Percentiles rank a stretch among this genome's conserved stretches.
Evolutionary conservation across 2,797 vertebrate species (phyloP).

Genomic region (Anniella stebbinsi): DNA sequence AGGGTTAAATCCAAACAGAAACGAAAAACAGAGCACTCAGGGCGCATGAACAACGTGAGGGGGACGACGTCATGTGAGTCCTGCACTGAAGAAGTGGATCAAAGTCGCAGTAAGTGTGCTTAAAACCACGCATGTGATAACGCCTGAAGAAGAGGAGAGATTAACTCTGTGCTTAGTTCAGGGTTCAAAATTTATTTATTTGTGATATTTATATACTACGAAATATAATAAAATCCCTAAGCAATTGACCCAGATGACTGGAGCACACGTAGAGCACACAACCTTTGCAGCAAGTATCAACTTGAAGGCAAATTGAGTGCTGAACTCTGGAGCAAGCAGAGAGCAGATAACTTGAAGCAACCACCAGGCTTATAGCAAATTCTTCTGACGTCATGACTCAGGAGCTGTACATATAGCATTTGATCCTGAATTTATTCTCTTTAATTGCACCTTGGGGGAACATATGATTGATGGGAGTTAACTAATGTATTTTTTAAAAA

Average conservation of each 20-base stretch:
- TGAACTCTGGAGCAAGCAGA: neutral
- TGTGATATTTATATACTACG: no score
- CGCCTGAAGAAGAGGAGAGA: neutral
- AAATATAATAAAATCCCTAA: no score
- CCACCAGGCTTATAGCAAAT: neutral
- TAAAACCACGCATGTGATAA: no score
- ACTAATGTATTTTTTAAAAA: neutral
- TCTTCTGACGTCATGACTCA: neutral
- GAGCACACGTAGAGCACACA: neutral
- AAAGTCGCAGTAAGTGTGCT: no score
- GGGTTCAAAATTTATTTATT: neutral
- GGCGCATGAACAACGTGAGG: no score
- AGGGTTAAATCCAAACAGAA: no score
- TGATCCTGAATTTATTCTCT: neutral
- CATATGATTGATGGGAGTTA: neutral
- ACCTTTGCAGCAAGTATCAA: neutral
- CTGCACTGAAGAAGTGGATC: no score
- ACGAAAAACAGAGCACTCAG: no score
- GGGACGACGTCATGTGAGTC: no score
- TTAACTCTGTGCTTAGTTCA: neutral
- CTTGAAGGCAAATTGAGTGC: neutral
- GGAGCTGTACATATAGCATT: neutral
- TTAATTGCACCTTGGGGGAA: neutral
- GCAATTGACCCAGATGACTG: neutral
- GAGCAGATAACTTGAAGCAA: neutral